Evolutionary conservation across 2,113 vertebrate species (phyloP).

Genomic region (Cephalopholis sonnerati): DNA sequence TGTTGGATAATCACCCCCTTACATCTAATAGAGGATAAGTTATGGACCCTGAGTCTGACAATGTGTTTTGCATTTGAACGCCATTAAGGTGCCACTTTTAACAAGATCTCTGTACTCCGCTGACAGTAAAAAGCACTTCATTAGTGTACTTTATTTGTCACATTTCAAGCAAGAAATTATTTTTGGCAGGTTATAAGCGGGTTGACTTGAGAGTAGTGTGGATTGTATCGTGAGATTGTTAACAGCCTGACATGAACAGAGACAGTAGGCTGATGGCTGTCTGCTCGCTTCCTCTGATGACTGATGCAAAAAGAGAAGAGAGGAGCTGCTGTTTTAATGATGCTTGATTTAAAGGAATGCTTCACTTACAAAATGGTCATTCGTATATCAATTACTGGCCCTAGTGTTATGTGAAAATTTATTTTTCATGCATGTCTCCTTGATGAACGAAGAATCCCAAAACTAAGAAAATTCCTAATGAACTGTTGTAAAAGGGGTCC

Average conservation of each 20-base stretch:
- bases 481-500: too few relatives aligned
- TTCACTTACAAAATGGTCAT: too few relatives aligned
- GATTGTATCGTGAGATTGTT: constrained; percentile 44
- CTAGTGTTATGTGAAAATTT: too few relatives aligned
- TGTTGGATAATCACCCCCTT: constrained; percentile 52
- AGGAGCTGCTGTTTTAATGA: constrained; percentile 8
- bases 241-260: constrained; percentile 39
- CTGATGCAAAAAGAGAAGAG: constrained; percentile 32
- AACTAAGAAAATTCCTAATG: too few relatives aligned
- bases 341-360: neutral
- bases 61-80: constrained; percentile 75
- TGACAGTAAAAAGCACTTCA: constrained; percentile 68
- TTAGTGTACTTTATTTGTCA: constrained; percentile 69
- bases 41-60: constrained; percentile 37
- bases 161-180: constrained; percentile 64
- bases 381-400: too few relatives aligned
- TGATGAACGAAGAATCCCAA: too few relatives aligned
- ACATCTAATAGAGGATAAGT: constrained; percentile 40
- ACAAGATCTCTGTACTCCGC: constrained; percentile 41
- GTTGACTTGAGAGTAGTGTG: constrained; percentile 39
- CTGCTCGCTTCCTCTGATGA: constrained; percentile 16
- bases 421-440: too few relatives aligned
- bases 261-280: constrained; percentile 34
- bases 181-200: constrained; percentile 64
- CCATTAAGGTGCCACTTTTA: constrained; percentile 72